Evolutionary conservation across 2,797 vertebrate genomes (phyloP), one percentile per base, ranked within the genome.

Genomic region (Cetoscarus ocellatus): DNA sequence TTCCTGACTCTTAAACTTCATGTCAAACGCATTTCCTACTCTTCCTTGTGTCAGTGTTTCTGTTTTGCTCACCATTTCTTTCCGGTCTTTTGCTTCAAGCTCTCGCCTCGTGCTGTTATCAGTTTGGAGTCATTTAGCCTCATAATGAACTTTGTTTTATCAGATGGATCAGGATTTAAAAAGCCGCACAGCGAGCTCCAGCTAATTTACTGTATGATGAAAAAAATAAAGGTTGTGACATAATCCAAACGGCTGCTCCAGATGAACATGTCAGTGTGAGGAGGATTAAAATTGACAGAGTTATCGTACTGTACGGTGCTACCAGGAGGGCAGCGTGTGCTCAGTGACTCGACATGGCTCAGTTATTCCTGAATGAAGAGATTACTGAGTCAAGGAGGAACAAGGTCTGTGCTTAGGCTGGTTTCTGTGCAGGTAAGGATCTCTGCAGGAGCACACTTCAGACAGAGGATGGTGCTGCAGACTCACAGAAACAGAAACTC

Each of bases 381-480:
- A 27, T 54, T 11, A 10, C 7, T 3, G 14, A 27, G 17, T 8
- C 40, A 44, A 17, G 34, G 7, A 36, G 12, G 8, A 13, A n/a
- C 8, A 19, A 17, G 17, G 4, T 14, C 14, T 44, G 40, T 10
- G 3, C 40, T 42, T 10, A 10, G 12, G 40, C 10, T 40, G 3
- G 39, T 27, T 27, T 27, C 27, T 27, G 49, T n/a, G 18, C 3
- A 63, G 47, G 44, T 36, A 17, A 53, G 18, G 14, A 6, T 10
- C 14, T 9, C 12, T 44, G 44, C 39, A 52, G 18, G 43, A 19
- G 7, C 50, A 12, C 15, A 36, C 9, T 1, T 53, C 48, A 36
- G 35, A 58, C 73, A 63, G 56, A 17, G 0, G 57, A 48, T 49
- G 70, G 63, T 10, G 57, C 70, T 67, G 50, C n/a, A 55, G 57